A percentile compares a stretch with the other conserved stretches of the same genome.
These are phyloP conservation scores for Syngnathus acus DNA, from an alignment of 2,797 vertebrate species.

Conservation along the genomic window DNA sequence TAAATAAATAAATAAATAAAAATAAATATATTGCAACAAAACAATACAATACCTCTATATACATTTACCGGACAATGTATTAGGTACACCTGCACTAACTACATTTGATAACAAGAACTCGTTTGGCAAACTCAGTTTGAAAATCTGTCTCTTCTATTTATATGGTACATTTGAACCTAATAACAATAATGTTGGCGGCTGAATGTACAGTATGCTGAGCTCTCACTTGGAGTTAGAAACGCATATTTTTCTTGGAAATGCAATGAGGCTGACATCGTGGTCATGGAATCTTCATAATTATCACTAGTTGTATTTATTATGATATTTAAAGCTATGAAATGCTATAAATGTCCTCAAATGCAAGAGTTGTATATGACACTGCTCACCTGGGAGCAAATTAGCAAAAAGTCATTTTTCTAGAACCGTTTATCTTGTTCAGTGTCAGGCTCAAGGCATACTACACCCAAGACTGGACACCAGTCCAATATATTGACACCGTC, in stretches of 20 bases:
- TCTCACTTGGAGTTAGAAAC: neutral
- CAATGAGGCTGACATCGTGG: neutral
- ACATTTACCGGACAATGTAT: too few relatives aligned
- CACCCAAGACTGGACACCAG: too few relatives aligned
- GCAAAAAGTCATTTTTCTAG: neutral
- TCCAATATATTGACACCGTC: neutral
- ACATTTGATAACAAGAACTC: neutral
- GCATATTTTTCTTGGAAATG: neutral
- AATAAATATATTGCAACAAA: too few relatives aligned
- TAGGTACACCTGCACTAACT: too few relatives aligned
- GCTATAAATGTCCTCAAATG: neutral
- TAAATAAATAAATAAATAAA: too few relatives aligned
- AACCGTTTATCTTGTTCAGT: neutral
- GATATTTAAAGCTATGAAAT: neutral
- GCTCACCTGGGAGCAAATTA: neutral
- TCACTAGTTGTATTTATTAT: neutral
- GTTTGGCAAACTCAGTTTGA: neutral
- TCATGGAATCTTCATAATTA: neutral
- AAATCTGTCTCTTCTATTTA: neutral
- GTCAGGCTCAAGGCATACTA: too few relatives aligned
- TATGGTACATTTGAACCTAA: neutral
- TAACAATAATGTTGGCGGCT: neutral
- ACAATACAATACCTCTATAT: too few relatives aligned
- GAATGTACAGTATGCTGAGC: neutral
- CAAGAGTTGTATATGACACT: neutral